Evolutionary conservation across 2,113 vertebrate genomes (phyloP).

Genomic region (Chitala chitala): DNA sequence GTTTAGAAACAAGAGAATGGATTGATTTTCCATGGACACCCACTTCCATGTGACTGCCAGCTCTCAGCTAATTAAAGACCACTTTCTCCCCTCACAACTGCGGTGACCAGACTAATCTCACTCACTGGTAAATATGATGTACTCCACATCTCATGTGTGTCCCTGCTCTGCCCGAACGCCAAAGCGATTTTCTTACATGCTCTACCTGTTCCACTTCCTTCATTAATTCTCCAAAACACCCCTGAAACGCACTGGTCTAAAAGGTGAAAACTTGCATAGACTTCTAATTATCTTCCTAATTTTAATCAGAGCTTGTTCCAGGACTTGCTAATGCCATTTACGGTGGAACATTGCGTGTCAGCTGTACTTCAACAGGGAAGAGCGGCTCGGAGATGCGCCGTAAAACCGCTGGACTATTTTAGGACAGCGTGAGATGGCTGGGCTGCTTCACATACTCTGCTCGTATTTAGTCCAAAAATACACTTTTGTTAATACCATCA

Average conservation of each 20-base stretch:
- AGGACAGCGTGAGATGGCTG: background rate
- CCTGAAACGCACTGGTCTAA: slow-evolving; percentile 14
- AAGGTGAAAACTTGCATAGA: slow-evolving; percentile 22
- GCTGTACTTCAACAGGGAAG: slow-evolving; percentile 1
- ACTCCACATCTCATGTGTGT: background rate
- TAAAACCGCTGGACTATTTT: background rate
- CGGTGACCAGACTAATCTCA: background rate
- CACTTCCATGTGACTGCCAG: slow-evolving; percentile 42
- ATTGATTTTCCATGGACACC: slow-evolving; percentile 54
- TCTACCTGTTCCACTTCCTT: slow-evolving; percentile 8
- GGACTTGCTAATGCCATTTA: slow-evolving; percentile 9
- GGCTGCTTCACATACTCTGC: background rate
- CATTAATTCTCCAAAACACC: slow-evolving; percentile 14
- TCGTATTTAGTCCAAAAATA: background rate
- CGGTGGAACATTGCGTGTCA: background rate
- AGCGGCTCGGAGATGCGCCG: background rate
- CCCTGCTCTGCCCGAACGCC: slow-evolving; percentile 28
- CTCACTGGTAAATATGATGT: background rate
- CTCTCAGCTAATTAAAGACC: slow-evolving; percentile 56
- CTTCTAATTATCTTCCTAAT: slow-evolving; percentile 12
- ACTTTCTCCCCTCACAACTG: slow-evolving; percentile 25
- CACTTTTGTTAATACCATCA: background rate
- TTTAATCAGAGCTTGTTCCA: slow-evolving; percentile 6
- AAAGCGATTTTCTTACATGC: slow-evolving; percentile 8
- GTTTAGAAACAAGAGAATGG: slow-evolving; percentile 53